Evolutionary conservation across 1,140 invertebrate genomes (phyloP).

Genomic region (Amphibalanus amphitrite): DNA sequence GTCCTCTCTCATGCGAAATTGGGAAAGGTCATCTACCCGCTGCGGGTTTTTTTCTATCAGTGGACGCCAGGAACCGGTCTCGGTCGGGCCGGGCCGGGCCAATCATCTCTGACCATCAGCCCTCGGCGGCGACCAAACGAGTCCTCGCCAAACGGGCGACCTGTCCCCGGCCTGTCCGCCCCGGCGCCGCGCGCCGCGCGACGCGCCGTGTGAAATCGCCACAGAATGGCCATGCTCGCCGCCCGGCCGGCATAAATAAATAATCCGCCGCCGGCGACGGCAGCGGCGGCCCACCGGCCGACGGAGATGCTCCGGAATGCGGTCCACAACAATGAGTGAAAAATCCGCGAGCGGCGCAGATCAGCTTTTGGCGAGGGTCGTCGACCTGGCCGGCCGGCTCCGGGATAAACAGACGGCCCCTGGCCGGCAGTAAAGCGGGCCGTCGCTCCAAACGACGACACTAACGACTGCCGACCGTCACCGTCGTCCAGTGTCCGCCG

Average conservation of each 20-base stretch:
- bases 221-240: not conserved
- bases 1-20: slow-evolving; percentile 1
- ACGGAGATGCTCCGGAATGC: not conserved
- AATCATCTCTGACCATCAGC: not conserved
- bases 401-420: not conserved
- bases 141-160: not conserved
- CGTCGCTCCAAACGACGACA: no score
- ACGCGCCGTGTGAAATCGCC: not conserved
- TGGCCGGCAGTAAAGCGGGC: not conserved
- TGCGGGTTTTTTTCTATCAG: not conserved
- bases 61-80: not conserved
- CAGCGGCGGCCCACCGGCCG: no score
- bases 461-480: no score
- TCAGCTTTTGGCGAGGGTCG: not conserved
- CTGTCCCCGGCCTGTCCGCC: no score
- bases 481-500: no score
- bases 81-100: no score
- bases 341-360: not conserved
- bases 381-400: not conserved
- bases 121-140: not conserved
- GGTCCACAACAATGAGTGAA: not conserved
- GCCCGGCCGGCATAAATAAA: not conserved
- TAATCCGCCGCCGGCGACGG: not conserved
- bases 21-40: slow-evolving; percentile 1
- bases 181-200: no score